These are phyloP conservation scores for Orthochromis indermauri DNA, from an alignment of 2,113 vertebrate genomes.

Conservation along the genomic window DNA sequence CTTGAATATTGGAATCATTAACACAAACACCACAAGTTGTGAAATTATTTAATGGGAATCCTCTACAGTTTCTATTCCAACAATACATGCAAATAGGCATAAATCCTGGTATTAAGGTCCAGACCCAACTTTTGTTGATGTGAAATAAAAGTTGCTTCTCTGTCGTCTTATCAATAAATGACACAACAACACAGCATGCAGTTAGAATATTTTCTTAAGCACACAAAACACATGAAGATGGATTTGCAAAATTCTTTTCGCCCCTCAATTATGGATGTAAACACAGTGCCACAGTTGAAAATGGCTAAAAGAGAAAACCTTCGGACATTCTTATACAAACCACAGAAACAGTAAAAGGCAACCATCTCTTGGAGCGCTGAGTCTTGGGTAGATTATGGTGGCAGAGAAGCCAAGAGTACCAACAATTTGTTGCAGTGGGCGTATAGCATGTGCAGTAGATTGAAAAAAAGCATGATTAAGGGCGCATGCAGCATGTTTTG, in stretches of 20 bases:
- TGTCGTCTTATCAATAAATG: not conserved
- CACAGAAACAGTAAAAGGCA: not conserved
- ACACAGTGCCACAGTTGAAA: not conserved
- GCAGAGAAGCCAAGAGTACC: not conserved
- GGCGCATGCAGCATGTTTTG: not conserved
- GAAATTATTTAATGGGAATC: not conserved
- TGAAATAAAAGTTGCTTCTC: not conserved
- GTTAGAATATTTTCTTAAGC: not conserved
- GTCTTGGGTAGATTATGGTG: not conserved
- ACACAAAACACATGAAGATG: not conserved
- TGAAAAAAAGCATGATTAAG: not conserved
- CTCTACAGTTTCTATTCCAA: not conserved
- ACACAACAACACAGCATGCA: not conserved
- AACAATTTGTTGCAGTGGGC: not conserved
- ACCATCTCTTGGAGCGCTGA: not conserved
- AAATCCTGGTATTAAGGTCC: not conserved
- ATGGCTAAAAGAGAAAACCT: not conserved
- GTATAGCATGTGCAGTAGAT: not conserved
- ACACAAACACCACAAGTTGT: not conserved
- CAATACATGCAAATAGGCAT: not conserved
- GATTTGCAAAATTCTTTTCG: not conserved
- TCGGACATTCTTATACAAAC: not conserved
- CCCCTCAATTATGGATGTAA: not conserved
- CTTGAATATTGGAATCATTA: not conserved
- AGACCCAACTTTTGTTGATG: not conserved